These are phyloP conservation scores for Rhinichthys klamathensis DNA, from an alignment of 2,113 vertebrate genomes.

Conservation along the genomic window DNA sequence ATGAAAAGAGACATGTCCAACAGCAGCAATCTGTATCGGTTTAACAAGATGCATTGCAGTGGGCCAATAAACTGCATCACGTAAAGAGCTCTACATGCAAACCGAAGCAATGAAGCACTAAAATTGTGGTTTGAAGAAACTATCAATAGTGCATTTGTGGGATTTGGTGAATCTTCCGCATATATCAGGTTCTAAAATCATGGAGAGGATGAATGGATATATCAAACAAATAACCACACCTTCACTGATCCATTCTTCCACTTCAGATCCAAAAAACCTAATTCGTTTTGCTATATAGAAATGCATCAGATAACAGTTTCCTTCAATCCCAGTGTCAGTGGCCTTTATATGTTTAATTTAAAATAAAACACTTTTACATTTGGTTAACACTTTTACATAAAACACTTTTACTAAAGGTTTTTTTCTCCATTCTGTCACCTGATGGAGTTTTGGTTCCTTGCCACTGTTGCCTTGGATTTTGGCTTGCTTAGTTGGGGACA, in stretches of 20 bases:
- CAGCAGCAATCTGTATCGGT: constrained; percentile 45
- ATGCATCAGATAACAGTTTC: background rate
- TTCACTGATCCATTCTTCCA: background rate
- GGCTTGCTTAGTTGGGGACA: too few species aligned
- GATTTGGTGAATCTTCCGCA: background rate
- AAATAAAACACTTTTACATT: background rate
- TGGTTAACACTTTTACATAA: too few species aligned
- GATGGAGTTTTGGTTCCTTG: too few species aligned
- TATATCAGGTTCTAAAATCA: constrained; percentile 27
- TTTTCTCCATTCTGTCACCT: too few species aligned
- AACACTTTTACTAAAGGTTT: too few species aligned
- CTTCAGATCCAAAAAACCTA: background rate
- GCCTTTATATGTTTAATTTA: background rate
- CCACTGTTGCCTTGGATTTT: too few species aligned
- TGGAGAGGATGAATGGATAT: constrained; percentile 16
- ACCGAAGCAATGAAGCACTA: constrained; percentile 16
- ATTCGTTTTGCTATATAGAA: background rate
- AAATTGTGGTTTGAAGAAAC: constrained; percentile 38
- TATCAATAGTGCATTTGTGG: constrained; percentile 11
- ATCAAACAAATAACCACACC: constrained; percentile 7
- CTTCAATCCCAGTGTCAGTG: background rate
- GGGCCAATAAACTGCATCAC: constrained; percentile 12
- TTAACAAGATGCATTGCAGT: constrained; percentile 35
- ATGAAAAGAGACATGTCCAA: constrained; percentile 41
- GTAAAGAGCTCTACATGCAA: constrained; percentile 3